Conservation (phyloP, 64 coral and sea anemone genomes). For the Pachyseris speciosa region DNA sequence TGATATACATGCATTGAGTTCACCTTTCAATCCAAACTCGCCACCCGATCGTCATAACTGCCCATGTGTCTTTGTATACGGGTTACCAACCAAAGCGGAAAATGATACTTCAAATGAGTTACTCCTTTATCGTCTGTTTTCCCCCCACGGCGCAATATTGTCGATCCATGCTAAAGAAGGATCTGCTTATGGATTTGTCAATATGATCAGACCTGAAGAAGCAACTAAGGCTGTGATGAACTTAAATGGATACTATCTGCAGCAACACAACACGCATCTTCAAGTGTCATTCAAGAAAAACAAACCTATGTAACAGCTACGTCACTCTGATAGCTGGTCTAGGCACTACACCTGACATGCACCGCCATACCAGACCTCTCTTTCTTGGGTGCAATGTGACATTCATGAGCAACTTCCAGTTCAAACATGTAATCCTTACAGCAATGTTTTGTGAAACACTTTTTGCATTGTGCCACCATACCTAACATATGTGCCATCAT, state of each 20-base stretch:
- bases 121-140: constrained; percentile 82
- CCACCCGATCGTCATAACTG: constrained; percentile 3
- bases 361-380: neutral
- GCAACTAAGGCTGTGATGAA: constrained; percentile 72
- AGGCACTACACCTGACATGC: neutral
- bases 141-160: constrained; percentile 81
- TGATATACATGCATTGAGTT: constrained; percentile 45
- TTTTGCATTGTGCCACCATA: no score
- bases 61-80: constrained; percentile 90
- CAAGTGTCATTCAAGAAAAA: constrained; percentile 91
- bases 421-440: no score
- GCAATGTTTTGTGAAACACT: no score
- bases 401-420: no score
- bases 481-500: no score
- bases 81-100: constrained; percentile 63
- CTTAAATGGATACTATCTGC: constrained; percentile 73
- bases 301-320: constrained; percentile 17
- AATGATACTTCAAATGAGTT: constrained; percentile 41
- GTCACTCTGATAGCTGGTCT: neutral
- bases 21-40: constrained; percentile 53
- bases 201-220: constrained; percentile 89
- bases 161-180: constrained; percentile 81
- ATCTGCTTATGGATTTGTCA: constrained; percentile 89
- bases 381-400: no score
- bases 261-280: constrained; percentile 77